A percentile compares a stretch with the other conserved stretches of the same genome.
Conservation (phyloP, 2,888 invertebrate genomes). For the Trichopria drosophilae region DNA sequence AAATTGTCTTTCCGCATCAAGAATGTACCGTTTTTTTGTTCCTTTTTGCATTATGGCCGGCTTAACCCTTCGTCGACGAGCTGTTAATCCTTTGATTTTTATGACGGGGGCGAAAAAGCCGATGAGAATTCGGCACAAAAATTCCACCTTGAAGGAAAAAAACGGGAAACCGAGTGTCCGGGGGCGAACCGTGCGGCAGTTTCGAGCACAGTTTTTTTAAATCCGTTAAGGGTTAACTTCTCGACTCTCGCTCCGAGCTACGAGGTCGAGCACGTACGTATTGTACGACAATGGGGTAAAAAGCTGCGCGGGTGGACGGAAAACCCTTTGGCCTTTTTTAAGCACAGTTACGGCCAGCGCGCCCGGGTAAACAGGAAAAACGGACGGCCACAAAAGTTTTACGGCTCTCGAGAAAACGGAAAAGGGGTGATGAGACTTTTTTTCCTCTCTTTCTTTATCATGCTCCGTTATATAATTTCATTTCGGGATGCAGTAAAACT, state of each 20-base stretch:
- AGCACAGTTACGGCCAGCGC: slow-evolving; percentile 31
- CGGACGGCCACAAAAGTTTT: no score
- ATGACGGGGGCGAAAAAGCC: slow-evolving; percentile 21
- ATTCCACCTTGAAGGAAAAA: not conserved
- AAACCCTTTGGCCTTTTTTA: slow-evolving; percentile 30
- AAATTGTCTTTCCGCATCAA: slow-evolving; percentile 18
- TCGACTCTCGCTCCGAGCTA: slow-evolving; percentile 3
- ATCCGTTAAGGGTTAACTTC: slow-evolving; percentile 38
- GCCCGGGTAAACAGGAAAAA: no score
- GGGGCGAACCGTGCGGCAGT: slow-evolving; percentile 12
- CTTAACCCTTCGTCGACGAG: slow-evolving; percentile 28
- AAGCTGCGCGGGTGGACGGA: slow-evolving; percentile 9
- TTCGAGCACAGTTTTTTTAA: slow-evolving; percentile 37
- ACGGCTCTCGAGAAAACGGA: no score
- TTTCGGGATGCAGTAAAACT: no score
- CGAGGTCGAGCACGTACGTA: not conserved
- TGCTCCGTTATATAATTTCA: no score
- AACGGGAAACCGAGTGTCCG: not conserved
- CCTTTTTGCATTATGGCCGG: not conserved
- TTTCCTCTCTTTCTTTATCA: no score
- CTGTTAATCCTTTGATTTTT: slow-evolving; percentile 35
- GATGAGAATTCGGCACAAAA: slow-evolving; percentile 1
- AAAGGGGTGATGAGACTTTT: no score
- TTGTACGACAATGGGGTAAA: slow-evolving; percentile 14
- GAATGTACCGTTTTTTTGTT: slow-evolving; percentile 13